Evolutionary conservation across 2,113 vertebrate species (phyloP).

Genomic region (Prolemur simus): DNA sequence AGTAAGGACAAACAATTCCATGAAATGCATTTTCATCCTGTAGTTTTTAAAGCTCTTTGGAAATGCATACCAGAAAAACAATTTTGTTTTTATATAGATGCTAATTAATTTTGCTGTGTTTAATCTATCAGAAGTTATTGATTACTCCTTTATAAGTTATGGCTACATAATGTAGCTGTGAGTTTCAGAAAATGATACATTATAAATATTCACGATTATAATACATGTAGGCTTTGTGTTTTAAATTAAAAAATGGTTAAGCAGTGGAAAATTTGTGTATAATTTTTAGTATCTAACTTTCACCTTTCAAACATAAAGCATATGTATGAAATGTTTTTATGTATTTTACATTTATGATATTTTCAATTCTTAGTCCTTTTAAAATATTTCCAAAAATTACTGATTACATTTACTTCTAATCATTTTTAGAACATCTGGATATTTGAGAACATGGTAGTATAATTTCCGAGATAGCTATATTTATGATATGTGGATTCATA

Average conservation of each 20-base stretch:
- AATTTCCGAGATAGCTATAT: not conserved
- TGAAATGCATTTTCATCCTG: conserved; percentile 74
- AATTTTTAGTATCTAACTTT: not conserved
- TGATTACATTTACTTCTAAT: not conserved
- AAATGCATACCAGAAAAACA: conserved; percentile 46
- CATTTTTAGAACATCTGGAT: not conserved
- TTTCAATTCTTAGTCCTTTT: not conserved
- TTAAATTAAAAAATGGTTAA: conserved; percentile 50
- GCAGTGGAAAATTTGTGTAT: not conserved
- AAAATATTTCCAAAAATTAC: not conserved
- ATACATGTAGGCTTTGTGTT: conserved; percentile 22
- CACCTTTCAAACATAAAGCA: not conserved
- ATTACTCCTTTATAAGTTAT: conserved; percentile 48
- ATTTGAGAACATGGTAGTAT: not conserved
- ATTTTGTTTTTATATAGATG: conserved; percentile 47
- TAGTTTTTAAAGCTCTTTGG: conserved; percentile 66
- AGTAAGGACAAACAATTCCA: conserved; percentile 82
- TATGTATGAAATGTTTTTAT: not conserved
- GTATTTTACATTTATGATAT: not conserved
- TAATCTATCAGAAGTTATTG: conserved; percentile 57
- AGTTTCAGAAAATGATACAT: conserved; percentile 31
- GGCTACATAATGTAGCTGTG: not conserved
- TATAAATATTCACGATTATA: not conserved
- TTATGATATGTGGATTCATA: not conserved
- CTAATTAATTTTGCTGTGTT: conserved; percentile 62